A percentile compares a stretch with the other conserved stretches of the same genome.
Conservation (phyloP, 2,113 vertebrate species). For the Colinus virginianus region DNA sequence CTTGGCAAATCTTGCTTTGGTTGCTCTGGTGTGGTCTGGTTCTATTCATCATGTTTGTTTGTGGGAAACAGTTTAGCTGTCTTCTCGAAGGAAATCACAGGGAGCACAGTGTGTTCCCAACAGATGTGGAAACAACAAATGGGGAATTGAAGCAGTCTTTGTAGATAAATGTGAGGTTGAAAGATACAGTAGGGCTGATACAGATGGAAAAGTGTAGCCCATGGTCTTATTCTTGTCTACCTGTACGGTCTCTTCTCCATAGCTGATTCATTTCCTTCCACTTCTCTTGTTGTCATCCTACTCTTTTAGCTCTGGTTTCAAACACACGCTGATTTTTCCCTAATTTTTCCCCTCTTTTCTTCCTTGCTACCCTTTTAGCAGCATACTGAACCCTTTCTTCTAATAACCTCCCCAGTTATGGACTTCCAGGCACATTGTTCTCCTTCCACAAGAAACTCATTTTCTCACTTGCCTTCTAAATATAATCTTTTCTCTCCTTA, state of each 20-base stretch:
- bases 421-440: neutral
- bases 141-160: neutral
- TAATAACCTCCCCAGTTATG: neutral
- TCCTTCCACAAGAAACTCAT: neutral
- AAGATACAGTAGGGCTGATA: neutral
- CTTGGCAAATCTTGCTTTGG: slow-evolving; percentile 2
- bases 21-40: slow-evolving; percentile 31
- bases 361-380: neutral
- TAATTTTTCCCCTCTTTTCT: neutral
- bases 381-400: neutral
- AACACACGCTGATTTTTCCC: neutral
- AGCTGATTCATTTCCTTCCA: neutral
- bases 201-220: neutral
- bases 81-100: neutral
- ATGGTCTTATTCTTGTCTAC: neutral
- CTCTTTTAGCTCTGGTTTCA: neutral
- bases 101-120: neutral
- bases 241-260: neutral
- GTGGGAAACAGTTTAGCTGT: slow-evolving; percentile 26
- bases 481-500: neutral
- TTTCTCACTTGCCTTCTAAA: neutral
- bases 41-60: slow-evolving; percentile 35
- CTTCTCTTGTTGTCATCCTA: neutral
- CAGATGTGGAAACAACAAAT: neutral
- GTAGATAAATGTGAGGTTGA: neutral